These are phyloP conservation scores for Coptotermes formosanus DNA, from an alignment of 1,140 invertebrate species.

Conservation along the genomic window DNA sequence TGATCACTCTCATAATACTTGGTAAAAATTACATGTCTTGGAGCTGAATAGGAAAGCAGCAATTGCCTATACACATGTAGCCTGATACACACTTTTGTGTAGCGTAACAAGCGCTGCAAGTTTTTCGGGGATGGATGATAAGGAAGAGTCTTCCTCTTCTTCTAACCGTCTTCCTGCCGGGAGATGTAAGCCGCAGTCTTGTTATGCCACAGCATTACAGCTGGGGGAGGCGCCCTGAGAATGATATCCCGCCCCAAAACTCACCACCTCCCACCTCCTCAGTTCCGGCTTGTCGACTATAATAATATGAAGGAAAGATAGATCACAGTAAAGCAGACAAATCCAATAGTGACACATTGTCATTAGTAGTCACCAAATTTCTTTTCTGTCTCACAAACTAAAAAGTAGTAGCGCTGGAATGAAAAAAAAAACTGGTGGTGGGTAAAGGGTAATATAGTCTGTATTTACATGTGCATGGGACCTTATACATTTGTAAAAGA, in stretches of 20 bases:
- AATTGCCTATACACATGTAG: too few relatives aligned
- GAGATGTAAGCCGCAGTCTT: background rate
- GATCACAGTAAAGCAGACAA: background rate
- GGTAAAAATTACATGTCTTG: too few relatives aligned
- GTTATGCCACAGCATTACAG: background rate
- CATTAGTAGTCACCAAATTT: too few relatives aligned
- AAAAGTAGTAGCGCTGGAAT: too few relatives aligned
- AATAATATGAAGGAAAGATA: background rate
- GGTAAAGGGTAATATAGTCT: too few relatives aligned
- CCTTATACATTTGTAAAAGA: too few relatives aligned
- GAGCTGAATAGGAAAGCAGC: too few relatives aligned
- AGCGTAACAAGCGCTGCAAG: background rate
- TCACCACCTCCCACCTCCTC: background rate
- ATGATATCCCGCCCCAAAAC: background rate
- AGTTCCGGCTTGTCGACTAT: background rate
- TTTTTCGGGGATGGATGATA: background rate
- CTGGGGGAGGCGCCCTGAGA: background rate
- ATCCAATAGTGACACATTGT: too few relatives aligned
- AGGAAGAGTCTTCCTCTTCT: background rate
- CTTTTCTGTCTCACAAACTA: too few relatives aligned
- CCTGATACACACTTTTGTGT: background rate
- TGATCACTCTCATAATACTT: too few relatives aligned
- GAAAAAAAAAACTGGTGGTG: too few relatives aligned
- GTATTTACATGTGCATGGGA: too few relatives aligned
- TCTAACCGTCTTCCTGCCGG: background rate